Conservation (phyloP, 2,888 invertebrate species). For the Dynastes grantii region DNA sequence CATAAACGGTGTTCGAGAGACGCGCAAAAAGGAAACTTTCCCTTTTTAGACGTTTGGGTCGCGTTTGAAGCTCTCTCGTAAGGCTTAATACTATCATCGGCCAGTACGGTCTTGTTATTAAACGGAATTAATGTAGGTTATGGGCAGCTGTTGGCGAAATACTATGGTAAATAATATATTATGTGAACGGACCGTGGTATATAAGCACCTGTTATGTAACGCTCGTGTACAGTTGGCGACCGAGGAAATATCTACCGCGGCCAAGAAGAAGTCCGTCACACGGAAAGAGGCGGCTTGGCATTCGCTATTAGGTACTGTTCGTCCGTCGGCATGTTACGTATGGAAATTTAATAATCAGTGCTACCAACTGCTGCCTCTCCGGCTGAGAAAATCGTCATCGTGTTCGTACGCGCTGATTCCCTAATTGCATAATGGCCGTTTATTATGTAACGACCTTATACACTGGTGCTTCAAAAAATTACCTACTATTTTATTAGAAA, state of each 20-base stretch:
- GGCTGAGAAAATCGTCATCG: constrained; percentile 10
- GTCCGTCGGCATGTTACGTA: constrained; percentile 26
- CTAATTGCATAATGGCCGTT: constrained; percentile 29
- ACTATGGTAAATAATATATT: constrained; percentile 37
- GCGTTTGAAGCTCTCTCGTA: background rate
- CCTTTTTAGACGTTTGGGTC: constrained; percentile 13
- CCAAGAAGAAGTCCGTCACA: background rate
- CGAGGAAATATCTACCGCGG: constrained; percentile 6
- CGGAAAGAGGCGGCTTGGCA: constrained; percentile 3
- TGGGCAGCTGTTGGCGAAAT: constrained; percentile 46
- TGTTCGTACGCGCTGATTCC: constrained; percentile 24
- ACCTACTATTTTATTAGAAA: constrained; percentile 34
- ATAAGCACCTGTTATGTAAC: constrained; percentile 45
- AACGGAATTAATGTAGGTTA: constrained; percentile 44
- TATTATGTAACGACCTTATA: constrained; percentile 25
- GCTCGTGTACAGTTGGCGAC: constrained; percentile 32
- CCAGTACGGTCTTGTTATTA: constrained; percentile 16
- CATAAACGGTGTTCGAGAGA: background rate
- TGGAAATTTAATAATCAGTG: constrained; percentile 40
- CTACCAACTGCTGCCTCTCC: constrained; percentile 30
- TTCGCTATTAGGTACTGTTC: no score
- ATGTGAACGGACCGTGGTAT: constrained; percentile 14
- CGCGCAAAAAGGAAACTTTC: constrained; percentile 24
- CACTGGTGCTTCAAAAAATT: constrained; percentile 28
- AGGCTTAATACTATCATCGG: background rate